Evolutionary conservation across 2,113 vertebrate genomes (phyloP), one percentile per base, ranked within the genome.

Genomic region (Rhodinocichla rosea): DNA sequence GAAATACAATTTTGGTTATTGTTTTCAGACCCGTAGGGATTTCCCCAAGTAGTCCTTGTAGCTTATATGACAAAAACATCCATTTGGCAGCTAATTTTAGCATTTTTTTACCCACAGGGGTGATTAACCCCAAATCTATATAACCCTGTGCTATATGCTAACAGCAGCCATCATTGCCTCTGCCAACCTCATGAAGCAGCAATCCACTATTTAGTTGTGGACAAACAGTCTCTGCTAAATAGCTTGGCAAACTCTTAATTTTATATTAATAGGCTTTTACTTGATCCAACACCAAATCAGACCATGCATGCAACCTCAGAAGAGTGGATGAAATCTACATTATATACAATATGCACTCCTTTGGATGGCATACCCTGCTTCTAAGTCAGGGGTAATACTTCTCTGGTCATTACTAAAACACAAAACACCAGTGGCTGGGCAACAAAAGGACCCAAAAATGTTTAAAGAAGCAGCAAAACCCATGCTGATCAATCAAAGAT

Each of bases 21-120:
- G 77, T 91, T 96, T 95, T 95, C 70, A 89, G 82, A 87, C 52
- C 91, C 79, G 74, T 73, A 94, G 91, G 62, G 57, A 85, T 85
- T 94, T 94, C 67, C 87, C 59, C 78, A 84, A 91, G 67, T 74
- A 94, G 70, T 62, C 26, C 42, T 24, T 64, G 30, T n/a, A 85
- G 70, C 67, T 67, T 6, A 1, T 53, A 87, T 9, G n/a, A 89
- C 64, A 92, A 87, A 95, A 75, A 60, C 37, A 87, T 49, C 18
- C 15, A 87, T 62, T 80, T 92, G 78, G 81, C 89, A 92, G 57
- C 45, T 63, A 73, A 73, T 68, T 84, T 76, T 62, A 88, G 33
- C 21, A 24, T 24, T 84, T 87, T 87, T 80, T 64, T 89, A 49
- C 11, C 56, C 74, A 83, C 23, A 73, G 81, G 69, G 44, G 33